phyloP scores from a whole-genome alignment of 2,797 vertebrate genomes.

The Sylvia borin region DNA sequence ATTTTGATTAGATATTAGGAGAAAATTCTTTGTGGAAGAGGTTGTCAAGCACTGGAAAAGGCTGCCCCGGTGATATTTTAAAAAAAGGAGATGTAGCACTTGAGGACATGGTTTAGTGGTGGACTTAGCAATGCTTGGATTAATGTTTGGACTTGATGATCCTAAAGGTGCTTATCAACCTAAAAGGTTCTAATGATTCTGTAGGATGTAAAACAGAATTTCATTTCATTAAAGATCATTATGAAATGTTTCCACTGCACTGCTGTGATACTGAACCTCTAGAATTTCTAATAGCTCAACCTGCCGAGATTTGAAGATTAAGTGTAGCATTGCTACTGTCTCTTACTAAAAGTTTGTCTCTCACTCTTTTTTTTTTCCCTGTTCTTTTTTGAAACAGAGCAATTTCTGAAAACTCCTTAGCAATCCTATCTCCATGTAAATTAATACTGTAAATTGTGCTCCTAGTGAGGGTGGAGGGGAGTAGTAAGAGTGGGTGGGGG shows the following conservation, averaged over 20 bases:
- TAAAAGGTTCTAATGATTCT: background rate
- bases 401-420: constrained; percentile 64
- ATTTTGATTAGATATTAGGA: background rate
- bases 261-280: constrained; percentile 13
- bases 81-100: background rate
- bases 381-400: background rate
- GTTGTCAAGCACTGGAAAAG: background rate
- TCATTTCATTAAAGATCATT: constrained; percentile 43
- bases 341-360: constrained; percentile 19
- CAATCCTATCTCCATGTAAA: constrained; percentile 60
- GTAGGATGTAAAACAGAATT: constrained; percentile 22
- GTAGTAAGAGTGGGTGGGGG: constrained; percentile 50
- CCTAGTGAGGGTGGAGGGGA: constrained; percentile 49
- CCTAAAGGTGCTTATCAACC: background rate
- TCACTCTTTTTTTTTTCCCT: fast-evolving
- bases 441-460: constrained; percentile 74
- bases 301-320: constrained; percentile 21
- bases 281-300: background rate
- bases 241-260: constrained; percentile 13
- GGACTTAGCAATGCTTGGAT: background rate
- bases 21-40: background rate
- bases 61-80: background rate
- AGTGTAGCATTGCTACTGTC: background rate
- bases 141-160: background rate
- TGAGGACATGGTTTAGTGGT: background rate